Conservation (phyloP, 1,140 invertebrate species). For the Leptopilina boulardi region DNA sequence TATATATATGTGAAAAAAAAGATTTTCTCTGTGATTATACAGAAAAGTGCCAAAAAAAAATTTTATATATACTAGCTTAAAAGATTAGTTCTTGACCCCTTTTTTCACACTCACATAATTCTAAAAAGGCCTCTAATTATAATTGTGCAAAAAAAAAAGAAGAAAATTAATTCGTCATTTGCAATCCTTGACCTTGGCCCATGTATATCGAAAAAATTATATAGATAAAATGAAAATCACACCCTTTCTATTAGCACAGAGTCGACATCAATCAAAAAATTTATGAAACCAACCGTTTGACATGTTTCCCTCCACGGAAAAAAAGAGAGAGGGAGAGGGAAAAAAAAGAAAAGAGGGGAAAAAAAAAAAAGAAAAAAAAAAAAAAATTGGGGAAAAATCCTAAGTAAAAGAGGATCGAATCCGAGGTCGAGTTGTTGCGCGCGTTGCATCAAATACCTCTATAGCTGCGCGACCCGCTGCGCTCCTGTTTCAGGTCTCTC, state of each 20-base stretch:
- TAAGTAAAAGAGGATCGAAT: constrained; percentile 18
- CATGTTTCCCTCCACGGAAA: neutral
- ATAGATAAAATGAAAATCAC: neutral
- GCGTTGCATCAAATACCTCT: constrained; percentile 20
- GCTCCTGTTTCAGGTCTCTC: constrained; percentile 5
- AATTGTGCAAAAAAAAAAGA: neutral
- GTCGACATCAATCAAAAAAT: neutral
- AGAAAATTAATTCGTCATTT: neutral
- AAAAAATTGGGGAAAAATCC: constrained; percentile 7
- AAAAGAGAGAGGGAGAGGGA: neutral
- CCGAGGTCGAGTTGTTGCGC: constrained; percentile 29
- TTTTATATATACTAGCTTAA: too few species aligned
- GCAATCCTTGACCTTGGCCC: neutral
- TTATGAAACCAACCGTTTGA: neutral
- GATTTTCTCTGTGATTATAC: too few species aligned
- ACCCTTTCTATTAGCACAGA: neutral
- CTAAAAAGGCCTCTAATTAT: too few species aligned
- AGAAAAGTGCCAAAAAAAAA: too few species aligned
- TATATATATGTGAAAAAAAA: too few species aligned
- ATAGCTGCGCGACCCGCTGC: constrained; percentile 30
- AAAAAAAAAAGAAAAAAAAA: neutral
- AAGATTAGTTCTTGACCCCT: too few species aligned
- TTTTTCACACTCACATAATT: too few species aligned
- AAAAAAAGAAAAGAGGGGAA: neutral
- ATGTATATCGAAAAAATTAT: neutral